Evolutionary conservation across 2,113 vertebrate genomes (phyloP).

Genomic region (Petroica traversi): DNA sequence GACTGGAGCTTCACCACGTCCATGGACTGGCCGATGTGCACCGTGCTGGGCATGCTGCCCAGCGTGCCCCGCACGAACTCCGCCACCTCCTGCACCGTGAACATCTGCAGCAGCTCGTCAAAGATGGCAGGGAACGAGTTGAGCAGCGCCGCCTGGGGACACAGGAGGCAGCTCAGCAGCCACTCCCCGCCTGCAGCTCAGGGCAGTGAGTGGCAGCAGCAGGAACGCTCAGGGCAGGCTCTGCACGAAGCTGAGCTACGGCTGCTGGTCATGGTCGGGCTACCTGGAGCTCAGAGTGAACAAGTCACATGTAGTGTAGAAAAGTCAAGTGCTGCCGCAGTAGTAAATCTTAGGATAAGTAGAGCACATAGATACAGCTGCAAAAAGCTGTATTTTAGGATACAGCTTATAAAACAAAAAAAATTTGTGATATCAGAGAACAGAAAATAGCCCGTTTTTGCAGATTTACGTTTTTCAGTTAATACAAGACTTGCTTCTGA

Average conservation of each 20-base stretch:
- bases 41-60: conserved; percentile 94
- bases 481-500: not conserved
- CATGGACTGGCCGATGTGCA: conserved; percentile 95
- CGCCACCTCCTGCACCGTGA: conserved; percentile 93
- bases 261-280: not conserved
- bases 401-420: not conserved
- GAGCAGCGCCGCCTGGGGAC: conserved; percentile 86
- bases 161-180: not conserved
- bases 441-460: not conserved
- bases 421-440: not conserved
- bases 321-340: not conserved
- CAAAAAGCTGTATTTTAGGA: not conserved
- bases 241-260: not conserved
- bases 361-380: not conserved
- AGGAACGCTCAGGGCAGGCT: not conserved
- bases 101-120: conserved; percentile 97
- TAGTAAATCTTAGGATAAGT: not conserved
- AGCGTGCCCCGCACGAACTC: conserved; percentile 93
- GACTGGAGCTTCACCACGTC: conserved; percentile 96
- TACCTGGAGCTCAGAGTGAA: not conserved
- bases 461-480: not conserved
- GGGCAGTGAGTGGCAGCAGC: not conserved
- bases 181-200: not conserved
- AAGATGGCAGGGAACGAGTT: conserved; percentile 97
- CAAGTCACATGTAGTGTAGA: fast-evolving